Percentiles rank a stretch among this genome's conserved stretches.
phyloP scores from a whole-genome alignment of 2,888 invertebrate genomes.

The Temnothorax unifasciatus region DNA sequence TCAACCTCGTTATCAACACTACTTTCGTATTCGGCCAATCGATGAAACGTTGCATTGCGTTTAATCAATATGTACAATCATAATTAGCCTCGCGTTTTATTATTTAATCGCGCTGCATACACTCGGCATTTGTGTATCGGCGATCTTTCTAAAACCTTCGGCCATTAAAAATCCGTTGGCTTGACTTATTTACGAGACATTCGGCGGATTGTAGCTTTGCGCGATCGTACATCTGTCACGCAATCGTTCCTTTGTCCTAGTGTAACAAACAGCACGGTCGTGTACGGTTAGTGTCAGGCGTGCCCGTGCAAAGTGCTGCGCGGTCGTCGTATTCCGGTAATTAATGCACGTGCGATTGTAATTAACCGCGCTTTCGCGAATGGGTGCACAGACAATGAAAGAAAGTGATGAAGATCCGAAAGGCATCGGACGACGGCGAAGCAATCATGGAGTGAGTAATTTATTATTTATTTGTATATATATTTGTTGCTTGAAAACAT shows the following conservation, averaged over 20 bases:
- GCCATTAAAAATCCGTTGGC: neutral
- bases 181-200: neutral
- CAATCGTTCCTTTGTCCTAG: neutral
- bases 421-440: neutral
- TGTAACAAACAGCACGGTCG: neutral
- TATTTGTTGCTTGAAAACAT: neutral
- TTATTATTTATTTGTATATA: neutral
- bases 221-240: neutral
- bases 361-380: constrained; percentile 1
- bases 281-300: neutral
- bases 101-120: neutral
- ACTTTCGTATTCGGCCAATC: neutral
- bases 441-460: neutral
- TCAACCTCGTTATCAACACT: neutral
- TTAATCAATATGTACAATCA: constrained; percentile 6
- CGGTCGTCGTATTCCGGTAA: constrained; percentile 5
- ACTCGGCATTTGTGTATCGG: neutral
- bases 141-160: neutral
- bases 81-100: neutral
- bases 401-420: neutral
- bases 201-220: neutral
- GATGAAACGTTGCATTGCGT: neutral
- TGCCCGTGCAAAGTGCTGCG: neutral
- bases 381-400: neutral
- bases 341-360: constrained; percentile 9